A percentile compares a stretch with the other conserved stretches of the same genome.
Conservation (phyloP, 2,113 vertebrate genomes). For the Paradoxurus hermaphroditus region DNA sequence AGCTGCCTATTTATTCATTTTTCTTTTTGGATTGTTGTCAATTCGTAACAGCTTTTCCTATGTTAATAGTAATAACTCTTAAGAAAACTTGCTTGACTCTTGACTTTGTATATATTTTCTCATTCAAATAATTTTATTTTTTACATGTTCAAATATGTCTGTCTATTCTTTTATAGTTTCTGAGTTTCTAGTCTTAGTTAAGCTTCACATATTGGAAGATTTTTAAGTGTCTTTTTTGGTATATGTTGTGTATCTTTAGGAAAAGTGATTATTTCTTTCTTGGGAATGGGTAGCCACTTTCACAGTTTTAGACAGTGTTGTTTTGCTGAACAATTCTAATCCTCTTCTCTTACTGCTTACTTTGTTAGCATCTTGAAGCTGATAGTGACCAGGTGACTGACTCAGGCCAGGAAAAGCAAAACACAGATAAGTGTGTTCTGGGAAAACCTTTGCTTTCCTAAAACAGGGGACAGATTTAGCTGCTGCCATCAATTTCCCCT, state of each 20-base stretch:
- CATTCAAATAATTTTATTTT: not conserved
- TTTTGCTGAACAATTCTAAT: not conserved
- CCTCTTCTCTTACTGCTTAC: not conserved
- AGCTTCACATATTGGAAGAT: not conserved
- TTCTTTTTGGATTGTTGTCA: not conserved
- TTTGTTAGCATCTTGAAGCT: not conserved
- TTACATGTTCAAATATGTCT: not conserved
- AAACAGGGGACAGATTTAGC: not conserved
- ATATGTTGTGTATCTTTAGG: not conserved
- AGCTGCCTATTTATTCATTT: not conserved
- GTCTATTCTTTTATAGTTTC: not conserved
- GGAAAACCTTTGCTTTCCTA: not conserved
- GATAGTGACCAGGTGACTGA: not conserved
- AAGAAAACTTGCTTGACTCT: not conserved
- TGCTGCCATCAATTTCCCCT: not conserved
- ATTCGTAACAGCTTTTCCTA: not conserved
- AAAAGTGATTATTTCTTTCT: not conserved
- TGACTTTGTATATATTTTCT: not conserved
- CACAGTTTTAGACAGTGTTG: not conserved
- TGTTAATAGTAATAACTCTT: not conserved
- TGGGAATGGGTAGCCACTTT: not conserved
- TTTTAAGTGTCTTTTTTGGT: not conserved
- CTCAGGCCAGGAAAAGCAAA: not conserved
- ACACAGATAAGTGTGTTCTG: not conserved
- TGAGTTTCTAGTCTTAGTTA: not conserved